phyloP scores from a whole-genome alignment of 2,113 vertebrate genomes.

The Alces alces region DNA sequence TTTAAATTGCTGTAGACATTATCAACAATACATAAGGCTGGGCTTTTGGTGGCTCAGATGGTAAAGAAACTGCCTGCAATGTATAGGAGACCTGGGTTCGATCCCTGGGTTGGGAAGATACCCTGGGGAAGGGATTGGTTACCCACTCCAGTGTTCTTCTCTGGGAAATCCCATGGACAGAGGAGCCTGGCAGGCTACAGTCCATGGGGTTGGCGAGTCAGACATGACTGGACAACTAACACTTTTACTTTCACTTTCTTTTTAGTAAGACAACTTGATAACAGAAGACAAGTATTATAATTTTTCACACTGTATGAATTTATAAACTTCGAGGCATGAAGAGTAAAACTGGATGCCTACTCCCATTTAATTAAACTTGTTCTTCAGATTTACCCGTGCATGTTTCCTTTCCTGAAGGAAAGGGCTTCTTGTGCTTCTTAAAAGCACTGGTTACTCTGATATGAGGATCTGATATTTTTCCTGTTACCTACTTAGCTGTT shows the following conservation, averaged over 20 bases:
- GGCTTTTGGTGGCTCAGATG: background rate
- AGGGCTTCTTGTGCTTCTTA: background rate
- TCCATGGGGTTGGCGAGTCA: background rate
- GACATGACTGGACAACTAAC: background rate
- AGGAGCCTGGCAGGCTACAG: background rate
- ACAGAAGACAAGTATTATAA: background rate
- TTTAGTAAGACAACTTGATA: slow-evolving; percentile 13
- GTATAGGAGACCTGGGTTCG: background rate
- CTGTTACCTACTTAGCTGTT: background rate
- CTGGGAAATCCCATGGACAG: background rate
- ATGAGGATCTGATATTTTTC: background rate
- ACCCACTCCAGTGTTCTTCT: background rate
- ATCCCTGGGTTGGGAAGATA: background rate
- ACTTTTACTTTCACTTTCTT: background rate
- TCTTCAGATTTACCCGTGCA: background rate
- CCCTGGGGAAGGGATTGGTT: background rate
- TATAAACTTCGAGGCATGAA: background rate
- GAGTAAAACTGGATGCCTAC: background rate
- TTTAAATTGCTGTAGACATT: background rate
- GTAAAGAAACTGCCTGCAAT: background rate
- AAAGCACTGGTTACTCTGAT: background rate
- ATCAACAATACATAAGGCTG: background rate
- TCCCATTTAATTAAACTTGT: background rate
- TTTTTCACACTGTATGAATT: background rate
- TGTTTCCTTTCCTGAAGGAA: slow-evolving; percentile 1